Evolutionary conservation across 2,888 invertebrate genomes (phyloP), one percentile per base, ranked within the genome.

Genomic region (Drosophila anomalipes): DNA sequence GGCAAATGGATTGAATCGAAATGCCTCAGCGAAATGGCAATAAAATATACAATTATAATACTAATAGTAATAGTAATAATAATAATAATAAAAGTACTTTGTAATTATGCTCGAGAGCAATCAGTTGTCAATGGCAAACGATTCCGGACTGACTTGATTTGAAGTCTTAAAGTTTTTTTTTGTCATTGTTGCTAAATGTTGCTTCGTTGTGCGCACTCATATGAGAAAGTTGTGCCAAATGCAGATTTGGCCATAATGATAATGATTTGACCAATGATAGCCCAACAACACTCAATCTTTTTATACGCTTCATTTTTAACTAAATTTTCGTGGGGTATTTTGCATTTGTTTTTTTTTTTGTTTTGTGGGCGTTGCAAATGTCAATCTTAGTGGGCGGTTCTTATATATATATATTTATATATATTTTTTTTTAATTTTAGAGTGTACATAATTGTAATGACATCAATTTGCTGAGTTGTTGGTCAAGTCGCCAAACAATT

Each of bases 191-290:
- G 32, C 41, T 65, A 57, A 41, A 26, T 47, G 54, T 35, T 59
- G 10, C 2, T 41, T 44, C 33, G 59, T 32, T 32, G 58, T 67
- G 80, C 64, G 59, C 84, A 82, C 74, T 86, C 89, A 79, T 84
- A 70, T 86, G 87, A 81, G 86, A 86, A 89, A 86, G 86, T 87
- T 77, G 81, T 81, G 87, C 82, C 87, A 86, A 87, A 89, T 89
- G 89, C 89, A 86, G 86, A 83, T 83, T 81, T 76, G 52, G 62
- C 62, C 60, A 52, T 73, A 83, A 86, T 84, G 76, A 83, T 83
- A 79, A 73, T 73, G 66, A 12, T 35, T 35, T 73, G 47, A 32
- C 69, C 35, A 66, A 61, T 62, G 58, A 54, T 74, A 74, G 54
- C 44, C 56, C 71, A 65, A 58, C 47, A 64, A 65, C 47, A 64